phyloP scores from a whole-genome alignment of 2,113 vertebrate species.

The Candoia aspera region DNA sequence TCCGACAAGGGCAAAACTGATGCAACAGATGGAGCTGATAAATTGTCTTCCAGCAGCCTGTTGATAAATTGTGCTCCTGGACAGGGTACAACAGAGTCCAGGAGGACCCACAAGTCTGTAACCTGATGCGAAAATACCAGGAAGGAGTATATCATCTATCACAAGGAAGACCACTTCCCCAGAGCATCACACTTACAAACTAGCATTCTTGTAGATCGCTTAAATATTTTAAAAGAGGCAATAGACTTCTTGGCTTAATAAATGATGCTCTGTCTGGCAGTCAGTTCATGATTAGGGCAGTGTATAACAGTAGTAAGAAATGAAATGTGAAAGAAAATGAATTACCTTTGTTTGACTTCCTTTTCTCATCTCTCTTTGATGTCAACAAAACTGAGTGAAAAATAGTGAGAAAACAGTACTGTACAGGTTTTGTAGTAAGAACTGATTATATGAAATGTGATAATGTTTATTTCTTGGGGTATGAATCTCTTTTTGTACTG shows the following conservation, averaged over 20 bases:
- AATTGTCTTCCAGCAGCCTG: not conserved
- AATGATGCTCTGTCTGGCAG: not conserved
- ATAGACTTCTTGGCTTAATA: not conserved
- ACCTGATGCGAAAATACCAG: not conserved
- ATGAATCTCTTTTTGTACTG: conserved; percentile 14
- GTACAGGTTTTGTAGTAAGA: conserved; percentile 15
- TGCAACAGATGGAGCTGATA: not conserved
- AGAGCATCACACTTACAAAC: not conserved
- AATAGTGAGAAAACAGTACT: conserved; percentile 25
- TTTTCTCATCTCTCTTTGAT: conserved; percentile 21
- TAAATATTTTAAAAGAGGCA: not conserved
- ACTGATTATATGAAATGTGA: not conserved
- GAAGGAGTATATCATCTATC: not conserved
- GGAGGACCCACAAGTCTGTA: not conserved
- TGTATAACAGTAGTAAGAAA: not conserved
- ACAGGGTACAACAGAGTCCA: not conserved
- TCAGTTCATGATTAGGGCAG: not conserved
- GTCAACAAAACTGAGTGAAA: conserved; percentile 19
- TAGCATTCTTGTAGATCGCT: not conserved
- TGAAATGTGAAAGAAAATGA: conserved; percentile 2
- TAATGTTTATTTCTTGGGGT: not conserved
- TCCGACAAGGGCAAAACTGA: not conserved
- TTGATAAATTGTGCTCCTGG: not conserved
- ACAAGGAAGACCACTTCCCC: not conserved
- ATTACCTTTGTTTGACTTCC: conserved; percentile 16